Percentiles rank a stretch among this genome's conserved stretches.
phyloP scores from a whole-genome alignment of 2,888 invertebrate species.

The Papilio gigon region DNA sequence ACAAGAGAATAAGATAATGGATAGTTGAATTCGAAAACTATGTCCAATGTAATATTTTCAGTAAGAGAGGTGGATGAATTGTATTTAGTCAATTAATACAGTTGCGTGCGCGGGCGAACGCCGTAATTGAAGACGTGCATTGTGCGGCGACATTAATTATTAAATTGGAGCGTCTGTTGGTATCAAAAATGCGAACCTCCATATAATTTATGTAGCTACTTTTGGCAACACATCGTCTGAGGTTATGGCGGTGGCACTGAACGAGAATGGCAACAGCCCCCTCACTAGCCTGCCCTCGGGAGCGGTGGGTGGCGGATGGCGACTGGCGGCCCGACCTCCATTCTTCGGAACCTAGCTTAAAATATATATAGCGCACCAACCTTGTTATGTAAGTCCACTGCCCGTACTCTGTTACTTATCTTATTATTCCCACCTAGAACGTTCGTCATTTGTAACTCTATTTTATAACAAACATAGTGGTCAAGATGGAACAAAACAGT shows the following conservation, averaged over 20 bases:
- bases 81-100: conserved; percentile 25
- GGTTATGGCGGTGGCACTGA: conserved; percentile 43
- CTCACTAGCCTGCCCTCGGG: conserved; percentile 63
- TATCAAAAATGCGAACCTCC: conserved; percentile 27
- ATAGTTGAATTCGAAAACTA: not conserved
- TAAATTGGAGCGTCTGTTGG: conserved; percentile 41
- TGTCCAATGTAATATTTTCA: conserved; percentile 7
- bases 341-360: conserved; percentile 49
- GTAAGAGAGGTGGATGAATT: conserved; percentile 14
- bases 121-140: conserved; percentile 17
- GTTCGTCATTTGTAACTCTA: not conserved
- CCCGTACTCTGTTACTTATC: conserved; percentile 27
- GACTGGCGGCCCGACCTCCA: conserved; percentile 64
- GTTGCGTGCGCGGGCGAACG: conserved; percentile 13
- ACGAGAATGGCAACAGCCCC: conserved; percentile 49
- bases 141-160: conserved; percentile 41
- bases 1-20: too few species aligned
- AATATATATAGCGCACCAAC: conserved; percentile 43
- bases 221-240: conserved; percentile 38
- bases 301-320: conserved; percentile 60
- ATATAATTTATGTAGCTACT: conserved; percentile 29
- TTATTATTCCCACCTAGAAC: not conserved
- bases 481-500: not conserved
- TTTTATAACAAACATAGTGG: not conserved
- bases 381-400: conserved; percentile 41